Evolutionary conservation across 2,113 vertebrate genomes (phyloP).

Genomic region (Pardalotus punctatus): DNA sequence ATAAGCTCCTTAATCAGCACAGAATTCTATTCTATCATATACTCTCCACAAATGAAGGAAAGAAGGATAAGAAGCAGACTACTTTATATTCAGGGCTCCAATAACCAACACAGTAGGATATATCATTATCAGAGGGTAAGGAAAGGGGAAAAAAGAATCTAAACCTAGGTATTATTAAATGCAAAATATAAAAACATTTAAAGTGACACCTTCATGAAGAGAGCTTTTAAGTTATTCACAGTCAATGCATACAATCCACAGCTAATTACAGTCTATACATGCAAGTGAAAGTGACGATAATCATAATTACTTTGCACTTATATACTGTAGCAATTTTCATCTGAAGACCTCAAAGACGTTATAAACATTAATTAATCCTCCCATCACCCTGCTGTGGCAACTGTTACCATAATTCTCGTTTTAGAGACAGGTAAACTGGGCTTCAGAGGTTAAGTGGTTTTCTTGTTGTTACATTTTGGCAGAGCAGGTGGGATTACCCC

Average conservation of each 20-base stretch:
- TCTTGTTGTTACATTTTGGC: background rate
- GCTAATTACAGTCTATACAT: slow-evolving; percentile 65
- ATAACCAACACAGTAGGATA: background rate
- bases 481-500: background rate
- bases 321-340: slow-evolving; percentile 43
- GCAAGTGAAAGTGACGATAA: slow-evolving; percentile 54
- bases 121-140: background rate
- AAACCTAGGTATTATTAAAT: background rate
- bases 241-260: slow-evolving; percentile 51
- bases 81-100: background rate
- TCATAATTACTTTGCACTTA: slow-evolving; percentile 65
- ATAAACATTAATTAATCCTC: slow-evolving; percentile 65
- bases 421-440: background rate
- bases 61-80: background rate
- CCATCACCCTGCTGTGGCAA: background rate
- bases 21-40: background rate
- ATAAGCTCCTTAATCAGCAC: background rate
- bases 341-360: slow-evolving; percentile 44
- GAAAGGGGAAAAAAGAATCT: background rate
- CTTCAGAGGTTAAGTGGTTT: background rate
- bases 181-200: slow-evolving; percentile 25
- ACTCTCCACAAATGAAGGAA: background rate
- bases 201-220: slow-evolving; percentile 30
- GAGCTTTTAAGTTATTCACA: slow-evolving; percentile 55
- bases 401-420: background rate